Evolutionary conservation across 37 sponge, comb jelly and placozoan species (phyloP).

Genomic region (Petrosia ficiformis): DNA sequence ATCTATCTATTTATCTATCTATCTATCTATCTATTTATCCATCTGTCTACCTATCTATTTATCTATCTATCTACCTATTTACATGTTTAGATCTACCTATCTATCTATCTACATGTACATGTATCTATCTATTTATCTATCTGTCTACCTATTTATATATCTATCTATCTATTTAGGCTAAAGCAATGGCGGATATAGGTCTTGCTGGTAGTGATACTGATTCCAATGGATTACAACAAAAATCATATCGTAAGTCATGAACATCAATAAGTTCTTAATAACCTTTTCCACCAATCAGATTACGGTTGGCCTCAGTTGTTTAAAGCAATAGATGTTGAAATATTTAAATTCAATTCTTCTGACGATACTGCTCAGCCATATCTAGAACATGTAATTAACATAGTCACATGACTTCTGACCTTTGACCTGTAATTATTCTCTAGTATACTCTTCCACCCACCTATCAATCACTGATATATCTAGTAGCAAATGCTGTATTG

Average conservation of each 20-base stretch:
- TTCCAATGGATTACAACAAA: slow-evolving; percentile 52
- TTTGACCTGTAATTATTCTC: too few relatives aligned
- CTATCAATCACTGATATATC: slow-evolving; percentile 41
- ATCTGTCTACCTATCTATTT: neutral
- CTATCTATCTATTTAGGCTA: slow-evolving; percentile 44
- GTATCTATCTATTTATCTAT: slow-evolving; percentile 7
- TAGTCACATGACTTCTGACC: too few relatives aligned
- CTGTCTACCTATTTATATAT: neutral
- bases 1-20: neutral
- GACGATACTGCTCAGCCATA: neutral
- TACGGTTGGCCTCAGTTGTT: slow-evolving; percentile 39
- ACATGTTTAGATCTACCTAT: too few relatives aligned
- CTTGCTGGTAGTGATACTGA: slow-evolving; percentile 44
- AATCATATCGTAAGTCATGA: slow-evolving; percentile 32
- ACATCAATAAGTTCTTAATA: neutral
- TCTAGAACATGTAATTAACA: neutral
- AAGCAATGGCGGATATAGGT: slow-evolving; percentile 78
- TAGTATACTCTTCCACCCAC: slow-evolving; percentile 78
- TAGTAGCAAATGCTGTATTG: slow-evolving; percentile 72
- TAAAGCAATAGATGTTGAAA: neutral
- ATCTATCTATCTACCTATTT: slow-evolving; percentile 9
- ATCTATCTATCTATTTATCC: slow-evolving; percentile 7
- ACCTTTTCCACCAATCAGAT: slow-evolving; percentile 4
- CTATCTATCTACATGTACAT: neutral
- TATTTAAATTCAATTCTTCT: slow-evolving; percentile 9